Base-by-base conservation (phyloP, 1,140 invertebrate genomes). In the Drosophila punjabiensis region DNA sequence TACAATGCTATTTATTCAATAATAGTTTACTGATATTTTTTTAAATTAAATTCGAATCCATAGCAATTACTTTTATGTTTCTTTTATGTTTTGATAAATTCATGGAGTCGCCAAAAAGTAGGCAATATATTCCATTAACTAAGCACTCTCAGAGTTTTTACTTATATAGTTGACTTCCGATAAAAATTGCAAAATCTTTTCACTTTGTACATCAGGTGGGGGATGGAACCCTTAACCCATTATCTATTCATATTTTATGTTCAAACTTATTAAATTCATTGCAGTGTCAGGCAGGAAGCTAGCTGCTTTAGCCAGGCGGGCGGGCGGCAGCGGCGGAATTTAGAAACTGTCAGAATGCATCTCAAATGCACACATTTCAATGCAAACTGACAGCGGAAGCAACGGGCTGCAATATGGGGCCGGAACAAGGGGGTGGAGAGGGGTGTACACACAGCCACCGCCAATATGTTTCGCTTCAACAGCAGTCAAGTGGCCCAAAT, bases 401-500 rank as follows among this genome's bases (percentile, higher is more conserved):
- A 35, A 30, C 20, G 68, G 39, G 20, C 32, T 14, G 53, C 53
- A 24, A 35, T 37, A 11, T 28, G 10, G 28, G 28, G 14, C 11
- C 24, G 35, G 10, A 16, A 14, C 13, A 24, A 24, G 13, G 7
- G n/a, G 18, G 37, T 14, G 13, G 30, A 28, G 39, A 11, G 35
- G 50, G 50, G 37, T n/a, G 33, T 4, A 16, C 41, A 10, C n/a
- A 13, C 11, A 30, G 70, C 53, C 55, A 59, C 47, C 33, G 71
- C 68, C 71, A 74, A 75, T 85, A 84, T 77, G 82, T 69, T 85
- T 55, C 47, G 68, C 80, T 60, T 78, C 60, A 81, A 71, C 73
- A 70, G 78, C 79, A 85, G 63, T 85, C 74, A 85, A 85, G 82
- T 85, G 82, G 78, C 78, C 74, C 58, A 79, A 82, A 76, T 76